Base-by-base conservation (phyloP, 2,113 vertebrate genomes). In the Plestiodon gilberti region DNA sequence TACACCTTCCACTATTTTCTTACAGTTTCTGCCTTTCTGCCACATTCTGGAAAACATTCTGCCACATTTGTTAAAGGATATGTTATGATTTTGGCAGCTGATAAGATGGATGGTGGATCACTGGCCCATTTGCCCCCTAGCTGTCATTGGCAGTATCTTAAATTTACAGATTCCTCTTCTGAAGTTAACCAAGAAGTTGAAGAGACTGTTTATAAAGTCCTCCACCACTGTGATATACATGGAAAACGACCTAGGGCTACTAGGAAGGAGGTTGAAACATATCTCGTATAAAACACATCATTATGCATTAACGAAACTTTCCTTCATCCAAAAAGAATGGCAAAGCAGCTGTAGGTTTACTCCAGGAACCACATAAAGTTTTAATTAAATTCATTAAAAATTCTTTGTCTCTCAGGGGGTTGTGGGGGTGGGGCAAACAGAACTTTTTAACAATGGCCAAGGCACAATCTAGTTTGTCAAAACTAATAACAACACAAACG, bases 371-470 rank as follows among this genome's bases (percentile, higher is more conserved):
- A 91, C 96, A 96, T 95, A 91, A 95, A 96, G 93, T 95, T 97
- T 96, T 96, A 96, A 97, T 97, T 97, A 96, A 96, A 94, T 96
- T 94, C 94, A 95, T 96, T 96, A 95, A 94, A 96, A 96, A 95
- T 91, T 85, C 94, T 95, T 93, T 94, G 93, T 95, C 94, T 95
- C 95, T 95, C 78, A 52, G 93, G 93, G 92, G 91, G 93, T 94
- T 96, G 38, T 95, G 87, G 94, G 90, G 90, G 59, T 75, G 61
- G 82, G 61, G 82, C 93, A 96, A 93, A 96, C 85, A 96, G 93
- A 95, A 92, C 61, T 86, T 94, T 93, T 95, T 93, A 95, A 95
- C 94, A 96, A 96, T 89, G 90, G 94, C 93, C 87, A 94, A 92
- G 89, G 91, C 74, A 92, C 94, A 96, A 96, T 96, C 93, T 91